A percentile compares a stretch with the other conserved stretches of the same genome.
Conservation (phyloP, 2,797 vertebrate species). For the Molothrus aeneus region DNA sequence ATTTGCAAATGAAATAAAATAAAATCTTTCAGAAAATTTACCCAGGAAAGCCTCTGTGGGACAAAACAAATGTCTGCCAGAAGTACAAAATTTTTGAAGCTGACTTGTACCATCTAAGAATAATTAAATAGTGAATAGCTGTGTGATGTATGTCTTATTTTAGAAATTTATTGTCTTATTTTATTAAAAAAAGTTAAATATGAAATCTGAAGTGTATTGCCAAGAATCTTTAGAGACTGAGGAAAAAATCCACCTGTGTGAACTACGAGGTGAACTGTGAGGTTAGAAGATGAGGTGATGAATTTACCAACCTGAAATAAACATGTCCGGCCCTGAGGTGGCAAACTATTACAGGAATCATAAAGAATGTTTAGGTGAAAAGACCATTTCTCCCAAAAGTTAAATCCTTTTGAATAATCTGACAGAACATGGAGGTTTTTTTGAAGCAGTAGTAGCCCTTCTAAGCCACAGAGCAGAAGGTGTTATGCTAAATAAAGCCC, state of each 20-base stretch:
- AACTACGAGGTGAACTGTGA: background rate
- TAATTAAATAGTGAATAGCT: background rate
- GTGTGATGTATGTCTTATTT: background rate
- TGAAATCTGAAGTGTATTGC: background rate
- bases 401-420: conserved; percentile 51
- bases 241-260: background rate
- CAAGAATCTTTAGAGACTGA: background rate
- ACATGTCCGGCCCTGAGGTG: background rate
- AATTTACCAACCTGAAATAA: conserved; percentile 17
- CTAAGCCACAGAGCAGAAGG: conserved; percentile 55
- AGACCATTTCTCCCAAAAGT: conserved; percentile 38
- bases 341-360: conserved; percentile 28
- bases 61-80: background rate
- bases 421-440: conserved; percentile 14
- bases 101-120: background rate
- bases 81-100: background rate
- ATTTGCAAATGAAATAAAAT: background rate
- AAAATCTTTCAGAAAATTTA: background rate
- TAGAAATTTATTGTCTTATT: background rate
- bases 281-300: background rate
- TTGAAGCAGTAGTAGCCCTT: conserved; percentile 37
- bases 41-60: background rate
- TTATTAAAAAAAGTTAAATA: background rate
- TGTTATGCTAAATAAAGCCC: conserved; percentile 71
- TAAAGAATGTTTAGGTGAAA: background rate